phyloP scores from a whole-genome alignment of 1,140 invertebrate species.

The Drosophila subobscura region DNA sequence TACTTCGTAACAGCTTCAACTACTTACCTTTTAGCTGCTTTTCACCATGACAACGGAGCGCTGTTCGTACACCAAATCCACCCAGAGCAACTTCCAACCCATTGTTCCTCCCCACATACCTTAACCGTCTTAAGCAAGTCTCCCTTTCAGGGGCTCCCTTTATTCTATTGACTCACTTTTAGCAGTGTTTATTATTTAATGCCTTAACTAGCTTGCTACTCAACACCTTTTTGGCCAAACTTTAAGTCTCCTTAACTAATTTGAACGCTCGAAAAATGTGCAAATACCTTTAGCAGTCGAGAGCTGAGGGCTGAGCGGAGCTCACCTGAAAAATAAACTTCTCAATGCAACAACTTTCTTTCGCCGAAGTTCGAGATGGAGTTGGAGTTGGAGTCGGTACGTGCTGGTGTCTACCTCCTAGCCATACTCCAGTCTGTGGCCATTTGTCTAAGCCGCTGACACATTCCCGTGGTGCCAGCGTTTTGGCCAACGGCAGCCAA shows the following conservation, averaged over 20 bases:
- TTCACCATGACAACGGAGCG: slow-evolving; percentile 9
- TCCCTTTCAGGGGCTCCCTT: not conserved
- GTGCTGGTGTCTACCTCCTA: too few species aligned
- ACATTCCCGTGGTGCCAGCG: slow-evolving; percentile 63
- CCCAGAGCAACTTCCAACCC: slow-evolving; percentile 18
- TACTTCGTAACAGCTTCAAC: slow-evolving; percentile 21
- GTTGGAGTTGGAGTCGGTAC: not conserved
- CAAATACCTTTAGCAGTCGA: slow-evolving; percentile 57
- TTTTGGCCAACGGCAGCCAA: slow-evolving; percentile 62
- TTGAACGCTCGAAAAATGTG: slow-evolving; percentile 64
- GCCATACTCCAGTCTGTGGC: slow-evolving; percentile 7
- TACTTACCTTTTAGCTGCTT: slow-evolving; percentile 22
- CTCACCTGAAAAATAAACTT: slow-evolving; percentile 41
- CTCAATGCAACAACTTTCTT: slow-evolving; percentile 40
- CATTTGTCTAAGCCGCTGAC: slow-evolving; percentile 68
- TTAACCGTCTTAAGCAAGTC: slow-evolving; percentile 1
- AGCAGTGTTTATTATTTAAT: slow-evolving; percentile 67
- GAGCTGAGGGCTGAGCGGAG: not conserved
- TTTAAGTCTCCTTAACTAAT: slow-evolving; percentile 68
- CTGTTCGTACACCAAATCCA: slow-evolving; percentile 7
- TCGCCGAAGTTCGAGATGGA: slow-evolving; percentile 12
- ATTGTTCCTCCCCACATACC: not conserved
- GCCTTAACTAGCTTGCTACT: slow-evolving; percentile 62
- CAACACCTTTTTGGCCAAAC: slow-evolving; percentile 59
- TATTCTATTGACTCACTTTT: slow-evolving; percentile 46